Conservation (phyloP, 2,797 vertebrate genomes). For the Pagetopsis macropterus region DNA sequence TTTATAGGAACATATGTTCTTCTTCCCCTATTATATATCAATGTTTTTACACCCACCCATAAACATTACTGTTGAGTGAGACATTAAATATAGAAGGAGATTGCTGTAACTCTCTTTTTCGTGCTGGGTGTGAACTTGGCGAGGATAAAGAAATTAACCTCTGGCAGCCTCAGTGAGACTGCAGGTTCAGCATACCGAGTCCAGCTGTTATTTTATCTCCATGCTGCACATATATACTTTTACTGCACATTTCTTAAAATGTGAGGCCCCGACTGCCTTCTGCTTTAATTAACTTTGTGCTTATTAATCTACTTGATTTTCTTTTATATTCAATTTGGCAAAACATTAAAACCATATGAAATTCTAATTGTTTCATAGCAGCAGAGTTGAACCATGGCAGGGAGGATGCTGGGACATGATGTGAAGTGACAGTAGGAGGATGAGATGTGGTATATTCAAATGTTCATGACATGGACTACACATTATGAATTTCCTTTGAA, state of each 20-base stretch:
- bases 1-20: conserved; percentile 86
- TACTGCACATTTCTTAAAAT: background rate
- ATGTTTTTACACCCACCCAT: conserved; percentile 77
- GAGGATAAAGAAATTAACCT: conserved; percentile 65
- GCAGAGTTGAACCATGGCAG: background rate
- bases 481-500: conserved; percentile 9
- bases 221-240: background rate
- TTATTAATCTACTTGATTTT: background rate
- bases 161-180: conserved; percentile 25
- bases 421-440: conserved; percentile 18
- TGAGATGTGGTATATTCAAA: conserved; percentile 13
- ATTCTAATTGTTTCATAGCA: background rate
- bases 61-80: conserved; percentile 78
- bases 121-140: conserved; percentile 55
- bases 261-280: background rate
- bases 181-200: conserved; percentile 26
- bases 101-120: conserved; percentile 53
- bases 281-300: background rate
- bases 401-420: conserved; percentile 1
- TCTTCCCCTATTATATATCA: conserved; percentile 77
- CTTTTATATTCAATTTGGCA: background rate
- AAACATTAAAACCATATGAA: background rate
- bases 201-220: conserved; percentile 32
- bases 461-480: background rate
- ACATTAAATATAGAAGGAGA: conserved; percentile 64